Conservation (phyloP, 2,797 vertebrate species). For the Linurgus olivaceus region DNA sequence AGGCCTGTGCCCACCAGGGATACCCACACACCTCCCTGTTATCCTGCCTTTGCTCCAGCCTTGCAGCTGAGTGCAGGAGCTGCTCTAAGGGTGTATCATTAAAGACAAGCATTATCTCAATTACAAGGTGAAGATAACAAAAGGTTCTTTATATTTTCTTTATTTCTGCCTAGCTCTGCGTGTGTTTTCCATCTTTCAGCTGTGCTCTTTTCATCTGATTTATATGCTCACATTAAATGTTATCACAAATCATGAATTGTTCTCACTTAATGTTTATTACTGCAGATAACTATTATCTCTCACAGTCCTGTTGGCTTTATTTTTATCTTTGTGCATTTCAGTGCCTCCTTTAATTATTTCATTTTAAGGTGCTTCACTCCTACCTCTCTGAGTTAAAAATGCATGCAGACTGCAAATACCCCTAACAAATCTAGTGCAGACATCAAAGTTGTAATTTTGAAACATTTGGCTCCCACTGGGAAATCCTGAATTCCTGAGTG, state of each 20-base stretch:
- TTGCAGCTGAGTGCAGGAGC: neutral
- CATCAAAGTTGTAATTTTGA: neutral
- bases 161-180: neutral
- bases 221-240: slow-evolving; percentile 58
- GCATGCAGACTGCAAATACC: neutral
- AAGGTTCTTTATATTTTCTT: slow-evolving; percentile 26
- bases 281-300: slow-evolving; percentile 67
- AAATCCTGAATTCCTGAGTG: neutral
- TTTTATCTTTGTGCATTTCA: slow-evolving; percentile 32
- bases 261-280: slow-evolving; percentile 66
- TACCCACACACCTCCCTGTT: neutral
- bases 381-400: neutral
- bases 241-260: slow-evolving; percentile 63
- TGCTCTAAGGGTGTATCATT: neutral
- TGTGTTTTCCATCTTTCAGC: slow-evolving; percentile 27
- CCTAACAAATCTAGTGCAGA: neutral
- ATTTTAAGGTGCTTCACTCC: slow-evolving; percentile 19
- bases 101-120: slow-evolving; percentile 45
- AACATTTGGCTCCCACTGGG: neutral
- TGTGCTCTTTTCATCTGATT: slow-evolving; percentile 58
- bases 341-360: slow-evolving; percentile 66
- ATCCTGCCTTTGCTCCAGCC: neutral
- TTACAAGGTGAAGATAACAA: slow-evolving; percentile 55
- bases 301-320: slow-evolving; percentile 51
- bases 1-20: neutral